Base-by-base conservation (phyloP, 2,888 invertebrate species). In the Plemyria rubiginata region DNA sequence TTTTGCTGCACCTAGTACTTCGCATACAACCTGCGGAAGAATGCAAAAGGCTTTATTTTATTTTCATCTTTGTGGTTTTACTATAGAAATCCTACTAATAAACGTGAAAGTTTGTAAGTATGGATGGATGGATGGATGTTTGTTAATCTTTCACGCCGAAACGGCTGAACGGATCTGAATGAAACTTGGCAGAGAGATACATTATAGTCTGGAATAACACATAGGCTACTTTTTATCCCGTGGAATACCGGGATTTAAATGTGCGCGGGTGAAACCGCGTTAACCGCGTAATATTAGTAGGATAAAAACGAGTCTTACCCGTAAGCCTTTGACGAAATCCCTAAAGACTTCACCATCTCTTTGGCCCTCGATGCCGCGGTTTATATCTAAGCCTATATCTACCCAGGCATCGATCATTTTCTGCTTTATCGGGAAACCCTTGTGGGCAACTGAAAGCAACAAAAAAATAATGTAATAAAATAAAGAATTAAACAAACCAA, bases 371-470 rank as follows among this genome's bases (percentile, higher is more conserved):
- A 92, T 7, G 0, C 78, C 65, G 8, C 55, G 60, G 5, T 38
- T 68, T 0, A 80, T 64, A n/a, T 54, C 57, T 50, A 65, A 46
- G 4, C 49, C 22, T 16, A 60, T 61, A 0, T 54, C 29, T 9
- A 50, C 7, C 29, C 45, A 54, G 2, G 86, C 87, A 0, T 94
- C 82, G 0, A 94, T 60, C 15, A 96, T 76, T 2, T 65, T 71
- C 58, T 94, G 93, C 8, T 81, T 77, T 50, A 85, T 94, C 0
- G 96, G 96, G 76, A 97, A 97, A 0, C 96, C 96, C 84, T 97
- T 97, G 78, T 97, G 96, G 0, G 96, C 95, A 43, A 97, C 96
- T 95, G 84, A 54, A 85, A 59, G n/a, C 12, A 43, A 28, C 49
- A 13, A 8, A 13, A 4, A 32, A 11, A 16, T 11, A 11, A 45